Conservation (phyloP, 1,140 invertebrate genomes). For the Drosophila nigrodunni region DNA sequence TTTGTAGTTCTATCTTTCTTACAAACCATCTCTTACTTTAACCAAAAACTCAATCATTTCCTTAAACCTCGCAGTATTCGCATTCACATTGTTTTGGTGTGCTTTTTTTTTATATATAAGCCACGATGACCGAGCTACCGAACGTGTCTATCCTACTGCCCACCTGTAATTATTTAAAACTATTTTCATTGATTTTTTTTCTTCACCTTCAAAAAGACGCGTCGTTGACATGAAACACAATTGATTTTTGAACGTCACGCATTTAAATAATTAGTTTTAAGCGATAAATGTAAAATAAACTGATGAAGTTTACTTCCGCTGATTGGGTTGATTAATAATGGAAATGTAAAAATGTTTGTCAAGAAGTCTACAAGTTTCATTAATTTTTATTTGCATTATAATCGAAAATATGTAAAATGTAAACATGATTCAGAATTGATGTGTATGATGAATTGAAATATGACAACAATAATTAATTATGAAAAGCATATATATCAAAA, state of each 20-base stretch:
- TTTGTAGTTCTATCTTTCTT: too few relatives aligned
- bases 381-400: too few relatives aligned
- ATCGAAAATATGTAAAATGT: too few relatives aligned
- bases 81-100: too few relatives aligned
- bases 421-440: too few relatives aligned
- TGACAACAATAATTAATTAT: too few relatives aligned
- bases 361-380: too few relatives aligned
- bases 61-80: neutral
- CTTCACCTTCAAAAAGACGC: constrained; percentile 48
- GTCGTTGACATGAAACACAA: constrained; percentile 33
- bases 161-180: constrained; percentile 56
- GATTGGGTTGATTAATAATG: constrained; percentile 7
- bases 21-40: too few relatives aligned
- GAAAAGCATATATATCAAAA: too few relatives aligned
- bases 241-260: constrained; percentile 5
- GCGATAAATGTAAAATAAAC: neutral
- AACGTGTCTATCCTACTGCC: constrained; percentile 34
- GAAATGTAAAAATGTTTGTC: neutral
- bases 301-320: constrained; percentile 31
- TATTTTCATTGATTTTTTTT: constrained; percentile 29
- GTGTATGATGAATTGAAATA: too few relatives aligned
- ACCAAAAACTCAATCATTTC: too few relatives aligned
- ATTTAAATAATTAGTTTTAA: constrained; percentile 29
- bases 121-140: constrained; percentile 16
- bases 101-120: too few relatives aligned